Evolutionary conservation across 2,888 invertebrate species (phyloP).

Genomic region (Blastobasis lacticolella): DNA sequence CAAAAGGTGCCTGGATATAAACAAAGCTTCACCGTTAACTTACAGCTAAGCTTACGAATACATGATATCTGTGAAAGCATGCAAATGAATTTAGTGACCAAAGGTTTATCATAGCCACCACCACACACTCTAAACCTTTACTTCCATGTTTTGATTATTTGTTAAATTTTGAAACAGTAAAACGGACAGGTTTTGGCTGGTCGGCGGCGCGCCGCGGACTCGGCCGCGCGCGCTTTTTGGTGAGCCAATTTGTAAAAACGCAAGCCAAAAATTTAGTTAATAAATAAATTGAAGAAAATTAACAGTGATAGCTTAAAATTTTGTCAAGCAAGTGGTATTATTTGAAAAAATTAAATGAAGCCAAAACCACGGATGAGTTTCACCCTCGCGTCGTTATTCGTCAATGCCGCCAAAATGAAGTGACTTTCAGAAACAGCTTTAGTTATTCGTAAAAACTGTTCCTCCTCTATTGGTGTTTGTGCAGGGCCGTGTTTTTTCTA

Average conservation of each 20-base stretch:
- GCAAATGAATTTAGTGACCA: constrained; percentile 65
- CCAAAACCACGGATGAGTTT: constrained; percentile 69
- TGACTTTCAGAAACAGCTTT: too few species aligned
- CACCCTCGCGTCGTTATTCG: constrained; percentile 37
- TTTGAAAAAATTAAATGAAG: constrained; percentile 63
- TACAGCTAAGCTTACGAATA: constrained; percentile 50
- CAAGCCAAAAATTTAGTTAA: constrained; percentile 68
- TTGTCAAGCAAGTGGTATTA: constrained; percentile 69
- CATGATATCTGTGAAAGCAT: constrained; percentile 61
- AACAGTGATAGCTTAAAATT: constrained; percentile 65
- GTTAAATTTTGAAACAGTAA: constrained; percentile 66
- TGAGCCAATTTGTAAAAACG: constrained; percentile 72
- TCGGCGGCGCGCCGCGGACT: constrained; percentile 16
- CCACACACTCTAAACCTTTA: constrained; percentile 73
- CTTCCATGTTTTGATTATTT: constrained; percentile 59
- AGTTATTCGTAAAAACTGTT: too few species aligned
- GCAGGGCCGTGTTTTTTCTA: too few species aligned
- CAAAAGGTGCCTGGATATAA: constrained; percentile 35
- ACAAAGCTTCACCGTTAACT: constrained; percentile 52
- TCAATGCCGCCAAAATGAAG: not conserved
- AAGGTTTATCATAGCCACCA: constrained; percentile 58
- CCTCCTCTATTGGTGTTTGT: too few species aligned
- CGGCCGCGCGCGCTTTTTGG: constrained; percentile 30
- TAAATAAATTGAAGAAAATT: constrained; percentile 57
- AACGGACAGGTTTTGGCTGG: constrained; percentile 39